Percentiles rank a stretch among this genome's conserved stretches.
phyloP scores from a whole-genome alignment of 1,140 invertebrate genomes.

The Procambarus clarkii region DNA sequence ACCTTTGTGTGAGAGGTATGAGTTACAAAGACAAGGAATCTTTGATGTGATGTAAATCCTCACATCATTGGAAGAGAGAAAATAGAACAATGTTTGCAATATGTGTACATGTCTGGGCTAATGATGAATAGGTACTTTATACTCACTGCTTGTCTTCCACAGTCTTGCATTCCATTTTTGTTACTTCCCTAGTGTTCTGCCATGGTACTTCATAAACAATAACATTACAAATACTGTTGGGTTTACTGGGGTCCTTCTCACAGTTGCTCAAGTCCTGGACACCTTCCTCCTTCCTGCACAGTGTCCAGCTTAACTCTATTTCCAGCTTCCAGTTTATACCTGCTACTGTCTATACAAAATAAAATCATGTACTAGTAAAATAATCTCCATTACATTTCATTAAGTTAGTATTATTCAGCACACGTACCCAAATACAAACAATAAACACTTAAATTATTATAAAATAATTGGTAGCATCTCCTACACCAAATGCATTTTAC shows the following conservation, averaged over 20 bases:
- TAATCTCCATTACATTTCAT: too few relatives aligned
- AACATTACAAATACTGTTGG: neutral
- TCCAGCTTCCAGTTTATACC: constrained; percentile 31
- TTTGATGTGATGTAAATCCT: too few relatives aligned
- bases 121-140: too few relatives aligned
- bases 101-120: too few relatives aligned
- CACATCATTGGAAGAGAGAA: too few relatives aligned
- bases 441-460: too few relatives aligned
- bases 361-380: neutral
- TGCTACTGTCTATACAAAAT: constrained; percentile 1
- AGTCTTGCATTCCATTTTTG: constrained; percentile 1
- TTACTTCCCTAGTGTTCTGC: neutral
- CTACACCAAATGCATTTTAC: neutral
- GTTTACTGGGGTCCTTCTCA: constrained; percentile 11
- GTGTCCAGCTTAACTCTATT: constrained; percentile 28
- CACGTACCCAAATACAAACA: too few relatives aligned
- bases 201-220: constrained; percentile 26
- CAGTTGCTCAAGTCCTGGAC: constrained; percentile 27
- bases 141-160: neutral
- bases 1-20: too few relatives aligned
- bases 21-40: too few relatives aligned
- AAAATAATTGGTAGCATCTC: neutral
- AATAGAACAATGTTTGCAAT: too few relatives aligned
- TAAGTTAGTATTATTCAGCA: too few relatives aligned
- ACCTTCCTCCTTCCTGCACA: constrained; percentile 20